Base-by-base conservation (phyloP, 2,113 vertebrate species). In the Laticauda laticaudata region DNA sequence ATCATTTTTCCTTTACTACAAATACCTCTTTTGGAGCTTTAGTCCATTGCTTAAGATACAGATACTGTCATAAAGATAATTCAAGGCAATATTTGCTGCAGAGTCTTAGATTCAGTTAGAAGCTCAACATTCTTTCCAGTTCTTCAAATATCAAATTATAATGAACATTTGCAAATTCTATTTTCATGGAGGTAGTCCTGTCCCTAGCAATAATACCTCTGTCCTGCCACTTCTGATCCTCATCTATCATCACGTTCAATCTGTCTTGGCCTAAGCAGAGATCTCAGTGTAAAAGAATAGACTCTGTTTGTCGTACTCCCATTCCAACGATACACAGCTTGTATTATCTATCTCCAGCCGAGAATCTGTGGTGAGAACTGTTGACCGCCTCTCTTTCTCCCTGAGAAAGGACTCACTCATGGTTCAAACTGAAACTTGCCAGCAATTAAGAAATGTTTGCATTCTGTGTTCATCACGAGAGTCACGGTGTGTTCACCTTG, bases 401-500 rank as follows among this genome's bases (percentile, higher is more conserved):
- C 96, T 93, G 91, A 96, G 95, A 97, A 97, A 96, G 95, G 94
- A 95, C 96, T 95, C 95, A 93, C 97, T 97, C 96, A 95, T 97
- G 95, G 94, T 95, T 95, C 95, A 91, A 94, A 95, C 93, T 96
- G 91, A 94, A 96, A 97, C 95, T 97, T 97, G 96, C 97, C 96
- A 96, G 96, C 96, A 96, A 97, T 98, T 97, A 98, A 97, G 97
- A 97, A 97, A 97, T 96, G 97, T 96, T 95, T 97, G 98, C 97
- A 98, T 98, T 97, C 81, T 97, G 97, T 96, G 97, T 97, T 97
- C 96, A 97, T 97, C 97, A 97, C 97, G 97, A 97, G 97, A 97
- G 98, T 97, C 97, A 97, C 1, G 93, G 97, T 97, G 97, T 97
- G 97, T 97, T 97, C 96, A 54, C 96, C 97, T 96, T 97, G 97